Base-by-base conservation (phyloP, 2,797 vertebrate species). In the Gymnoscopelus microlampas region DNA sequence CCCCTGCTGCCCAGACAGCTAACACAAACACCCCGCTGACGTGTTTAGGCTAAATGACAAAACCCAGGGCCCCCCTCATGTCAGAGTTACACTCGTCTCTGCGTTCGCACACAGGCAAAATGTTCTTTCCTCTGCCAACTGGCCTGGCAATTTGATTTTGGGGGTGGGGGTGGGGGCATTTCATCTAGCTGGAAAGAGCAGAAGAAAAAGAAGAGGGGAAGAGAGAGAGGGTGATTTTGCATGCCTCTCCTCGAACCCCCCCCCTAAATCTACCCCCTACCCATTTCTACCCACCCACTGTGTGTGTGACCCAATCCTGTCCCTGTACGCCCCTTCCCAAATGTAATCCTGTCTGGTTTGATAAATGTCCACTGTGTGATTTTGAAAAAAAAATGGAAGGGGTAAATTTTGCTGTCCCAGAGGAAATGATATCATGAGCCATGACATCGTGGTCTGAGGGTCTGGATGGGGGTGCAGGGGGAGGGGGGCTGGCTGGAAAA, bases 141-240 rank as follows among this genome's bases (percentile, higher is more conserved):
- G 77, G 80, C 73, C 62, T 84, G 85, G 84, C 89, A 90, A 93
- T 93, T 93, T 93, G 91, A 92, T 92, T 86, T 44, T 44, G 39
- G 39, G 39, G 39, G 8, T 8, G 39, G 8, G 39, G 39, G 88
- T 81, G 73, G 80, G 84, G 89, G 91, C 90, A 91, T 91, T 93
- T 93, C 92, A 94, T 93, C 91, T 91, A 83, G 89, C 90, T 88
- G 91, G 92, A 93, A 93, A 94, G 88, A 90, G 85, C 87, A 91
- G 88, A 93, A 88, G 15, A 51, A 13, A 19, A 55, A 19, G 47
- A 23, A 73, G 68, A 78, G 68, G 70, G 66, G 35, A 74, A 75
- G 73, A 71, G 70, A 71, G 70, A 63, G 68, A 39, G 48, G 56
- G 62, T 63, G 19, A 14, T 63, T 58, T 77, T 4, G 26, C 26